Conservation (phyloP, 2,888 invertebrate species). For the Glyphotaelius pellucidus region DNA sequence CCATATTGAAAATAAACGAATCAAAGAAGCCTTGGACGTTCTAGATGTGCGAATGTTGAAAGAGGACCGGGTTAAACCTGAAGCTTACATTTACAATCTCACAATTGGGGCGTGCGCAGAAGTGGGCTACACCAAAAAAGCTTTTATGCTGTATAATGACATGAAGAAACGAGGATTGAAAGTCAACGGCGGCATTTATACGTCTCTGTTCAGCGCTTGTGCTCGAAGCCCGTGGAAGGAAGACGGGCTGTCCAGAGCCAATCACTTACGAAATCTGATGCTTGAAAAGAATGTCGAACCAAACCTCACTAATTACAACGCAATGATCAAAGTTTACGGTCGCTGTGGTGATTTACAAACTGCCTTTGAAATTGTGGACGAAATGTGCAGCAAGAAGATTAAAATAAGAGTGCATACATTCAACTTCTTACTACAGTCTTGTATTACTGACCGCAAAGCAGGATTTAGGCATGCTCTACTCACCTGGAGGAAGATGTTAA, state of each 20-base stretch:
- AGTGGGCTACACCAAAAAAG: slow-evolving; percentile 90
- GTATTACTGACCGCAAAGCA: slow-evolving; percentile 85
- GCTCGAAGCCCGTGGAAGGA: slow-evolving; percentile 84
- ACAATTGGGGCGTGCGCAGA: slow-evolving; percentile 90
- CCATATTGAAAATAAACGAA: slow-evolving; percentile 79
- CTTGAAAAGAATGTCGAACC: slow-evolving; percentile 82
- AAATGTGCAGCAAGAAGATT: slow-evolving; percentile 84
- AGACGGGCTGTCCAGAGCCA: slow-evolving; percentile 84
- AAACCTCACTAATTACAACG: slow-evolving; percentile 88
- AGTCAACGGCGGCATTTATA: slow-evolving; percentile 86
- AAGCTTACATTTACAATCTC: slow-evolving; percentile 87
- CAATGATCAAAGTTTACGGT: slow-evolving; percentile 95
- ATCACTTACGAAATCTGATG: slow-evolving; percentile 82
- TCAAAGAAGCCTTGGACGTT: slow-evolving; percentile 88
- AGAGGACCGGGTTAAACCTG: slow-evolving; percentile 88
- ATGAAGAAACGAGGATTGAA: slow-evolving; percentile 87
- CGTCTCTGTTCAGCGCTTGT: slow-evolving; percentile 93
- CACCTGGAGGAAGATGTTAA: slow-evolving; percentile 91
- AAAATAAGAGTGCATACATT: slow-evolving; percentile 82
- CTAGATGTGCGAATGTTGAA: slow-evolving; percentile 87
- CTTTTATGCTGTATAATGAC: slow-evolving; percentile 88
- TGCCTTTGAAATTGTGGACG: slow-evolving; percentile 90
- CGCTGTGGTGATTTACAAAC: slow-evolving; percentile 86
- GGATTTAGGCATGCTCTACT: slow-evolving; percentile 90
- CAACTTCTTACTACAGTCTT: slow-evolving; percentile 89